These are phyloP conservation scores for Dendrocopos noguchii DNA, from an alignment of 2,113 vertebrate genomes.

Conservation along the genomic window DNA sequence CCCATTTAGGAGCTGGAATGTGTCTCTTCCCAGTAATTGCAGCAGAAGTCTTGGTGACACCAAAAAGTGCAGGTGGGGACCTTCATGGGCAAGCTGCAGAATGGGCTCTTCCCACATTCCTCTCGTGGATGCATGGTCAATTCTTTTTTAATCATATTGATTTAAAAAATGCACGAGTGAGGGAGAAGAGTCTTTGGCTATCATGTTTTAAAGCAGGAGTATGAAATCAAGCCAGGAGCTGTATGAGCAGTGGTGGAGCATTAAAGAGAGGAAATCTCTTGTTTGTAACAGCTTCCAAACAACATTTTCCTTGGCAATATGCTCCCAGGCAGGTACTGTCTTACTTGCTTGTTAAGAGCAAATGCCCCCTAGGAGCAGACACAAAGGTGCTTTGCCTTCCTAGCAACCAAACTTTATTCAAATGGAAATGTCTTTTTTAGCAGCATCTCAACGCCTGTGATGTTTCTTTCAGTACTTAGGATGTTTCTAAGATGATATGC, in stretches of 20 bases:
- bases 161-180: conserved; percentile 2
- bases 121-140: conserved; percentile 6
- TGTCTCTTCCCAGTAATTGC: background rate
- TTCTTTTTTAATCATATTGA: conserved; percentile 56
- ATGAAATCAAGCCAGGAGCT: background rate
- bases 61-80: background rate
- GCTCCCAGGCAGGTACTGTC: background rate
- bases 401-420: background rate
- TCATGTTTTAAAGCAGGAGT: background rate
- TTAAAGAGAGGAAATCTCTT: background rate
- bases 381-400: conserved; percentile 7
- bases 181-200: background rate
- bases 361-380: background rate
- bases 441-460: background rate
- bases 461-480: background rate
- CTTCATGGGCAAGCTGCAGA: background rate
- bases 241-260: background rate
- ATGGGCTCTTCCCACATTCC: background rate
- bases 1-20: background rate
- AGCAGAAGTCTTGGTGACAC: background rate
- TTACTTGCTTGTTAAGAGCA: background rate
- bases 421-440: background rate
- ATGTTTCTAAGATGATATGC: background rate
- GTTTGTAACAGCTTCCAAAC: background rate
- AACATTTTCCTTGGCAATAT: background rate